Conservation (phyloP, 2,888 invertebrate species). For the Patella pellucida region DNA sequence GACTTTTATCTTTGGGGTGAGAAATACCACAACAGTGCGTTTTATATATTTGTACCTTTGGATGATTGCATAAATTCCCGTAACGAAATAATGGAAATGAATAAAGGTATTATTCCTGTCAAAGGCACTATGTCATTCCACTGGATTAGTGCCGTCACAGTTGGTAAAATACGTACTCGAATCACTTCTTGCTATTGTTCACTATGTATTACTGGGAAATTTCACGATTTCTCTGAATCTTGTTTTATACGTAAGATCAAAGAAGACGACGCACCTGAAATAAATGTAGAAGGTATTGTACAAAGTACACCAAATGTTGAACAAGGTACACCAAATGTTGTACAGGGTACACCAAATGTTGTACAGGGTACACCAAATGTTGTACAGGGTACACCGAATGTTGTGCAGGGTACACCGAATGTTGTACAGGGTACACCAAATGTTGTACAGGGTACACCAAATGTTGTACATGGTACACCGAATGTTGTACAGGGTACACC, state of each 20-base stretch:
- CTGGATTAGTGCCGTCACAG: neutral
- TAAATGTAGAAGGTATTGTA: neutral
- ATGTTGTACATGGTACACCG: no score
- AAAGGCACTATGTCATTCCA: conserved; percentile 28
- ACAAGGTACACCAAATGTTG: no score
- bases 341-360: no score
- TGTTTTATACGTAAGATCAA: neutral
- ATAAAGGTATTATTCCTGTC: conserved; percentile 10
- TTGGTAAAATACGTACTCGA: conserved; percentile 11
- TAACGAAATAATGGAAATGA: conserved; percentile 13
- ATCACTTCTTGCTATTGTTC: conserved; percentile 31
- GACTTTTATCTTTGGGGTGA: conserved; percentile 25
- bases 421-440: no score
- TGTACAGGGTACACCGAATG: no score
- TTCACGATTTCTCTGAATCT: conserved; percentile 12
- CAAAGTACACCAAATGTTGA: no score
- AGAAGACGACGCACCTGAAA: neutral
- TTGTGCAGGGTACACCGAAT: no score
- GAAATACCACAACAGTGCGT: conserved; percentile 13
- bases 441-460: no score
- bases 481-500: neutral
- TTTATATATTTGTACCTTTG: conserved; percentile 13
- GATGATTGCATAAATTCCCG: conserved; percentile 10
- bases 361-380: no score
- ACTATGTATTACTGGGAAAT: conserved; percentile 17